Conservation (phyloP, 2,888 invertebrate genomes). For the Isotomurus palustris region DNA sequence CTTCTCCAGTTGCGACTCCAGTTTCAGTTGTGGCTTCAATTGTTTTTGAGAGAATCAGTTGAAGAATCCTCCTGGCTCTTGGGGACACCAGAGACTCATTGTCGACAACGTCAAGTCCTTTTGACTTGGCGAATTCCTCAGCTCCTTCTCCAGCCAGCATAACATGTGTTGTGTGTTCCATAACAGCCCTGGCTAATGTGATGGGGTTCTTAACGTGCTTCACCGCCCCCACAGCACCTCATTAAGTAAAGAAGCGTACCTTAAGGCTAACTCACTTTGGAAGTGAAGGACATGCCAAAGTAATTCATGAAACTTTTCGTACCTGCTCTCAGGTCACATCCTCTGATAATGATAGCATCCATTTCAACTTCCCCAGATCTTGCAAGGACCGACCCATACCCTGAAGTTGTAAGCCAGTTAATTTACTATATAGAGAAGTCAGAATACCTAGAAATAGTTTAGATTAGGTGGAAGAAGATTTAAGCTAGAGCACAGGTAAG, state of each 20-base stretch:
- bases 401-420: too few relatives aligned
- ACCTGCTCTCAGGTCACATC: slow-evolving; percentile 56
- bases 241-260: not conserved
- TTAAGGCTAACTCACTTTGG: not conserved
- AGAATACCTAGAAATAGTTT: too few relatives aligned
- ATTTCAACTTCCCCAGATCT: slow-evolving; percentile 73
- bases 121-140: slow-evolving; percentile 61
- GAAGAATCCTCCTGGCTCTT: slow-evolving; percentile 41
- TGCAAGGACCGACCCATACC: slow-evolving; percentile 71
- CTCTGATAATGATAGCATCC: slow-evolving; percentile 81
- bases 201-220: slow-evolving; percentile 73
- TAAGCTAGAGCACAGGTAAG: too few relatives aligned
- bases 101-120: slow-evolving; percentile 61
- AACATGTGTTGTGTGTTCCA: slow-evolving; percentile 70
- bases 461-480: too few relatives aligned
- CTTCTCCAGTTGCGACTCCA: not conserved
- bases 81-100: slow-evolving; percentile 66
- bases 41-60: slow-evolving; percentile 11
- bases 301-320: not conserved
- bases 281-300: not conserved
- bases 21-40: slow-evolving; percentile 20
- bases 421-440: too few relatives aligned
- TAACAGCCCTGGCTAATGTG: slow-evolving; percentile 67
- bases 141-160: slow-evolving; percentile 70
- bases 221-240: slow-evolving; percentile 70